Percentiles rank a stretch among this genome's conserved stretches.
These are phyloP conservation scores for Euura saliciscinereae DNA, from an alignment of 1,140 invertebrate species.

Conservation along the genomic window DNA sequence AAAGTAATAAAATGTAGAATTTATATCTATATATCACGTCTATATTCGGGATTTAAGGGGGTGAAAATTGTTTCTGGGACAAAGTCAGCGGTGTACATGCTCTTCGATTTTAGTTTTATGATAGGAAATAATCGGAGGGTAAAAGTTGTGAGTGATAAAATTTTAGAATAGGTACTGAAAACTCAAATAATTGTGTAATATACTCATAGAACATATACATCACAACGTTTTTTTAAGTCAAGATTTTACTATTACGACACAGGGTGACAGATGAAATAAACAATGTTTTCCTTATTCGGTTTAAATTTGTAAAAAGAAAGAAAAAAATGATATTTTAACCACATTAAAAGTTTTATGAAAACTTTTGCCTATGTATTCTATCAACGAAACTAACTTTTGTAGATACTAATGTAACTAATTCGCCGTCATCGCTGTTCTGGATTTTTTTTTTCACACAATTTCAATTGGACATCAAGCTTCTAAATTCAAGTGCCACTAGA, in stretches of 20 bases:
- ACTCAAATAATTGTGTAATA: not conserved
- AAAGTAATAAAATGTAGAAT: conserved; percentile 22
- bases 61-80: too few species aligned
- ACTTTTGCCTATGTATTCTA: not conserved
- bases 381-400: not conserved
- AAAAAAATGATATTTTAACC: not conserved
- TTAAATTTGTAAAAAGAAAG: not conserved
- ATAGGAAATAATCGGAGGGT: not conserved
- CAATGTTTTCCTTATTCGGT: not conserved
- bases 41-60: too few species aligned
- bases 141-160: not conserved
- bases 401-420: not conserved
- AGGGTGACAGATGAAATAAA: not conserved
- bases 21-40: conserved; percentile 10
- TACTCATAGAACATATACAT: not conserved
- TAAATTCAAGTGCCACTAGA: conserved; percentile 3
- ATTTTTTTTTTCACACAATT: too few species aligned
- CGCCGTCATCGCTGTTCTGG: not conserved
- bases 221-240: not conserved
- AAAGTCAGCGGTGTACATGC: too few species aligned
- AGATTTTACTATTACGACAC: not conserved
- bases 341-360: not conserved
- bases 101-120: not conserved
- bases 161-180: not conserved
- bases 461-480: not conserved